Evolutionary conservation across 2,797 vertebrate species (phyloP), one percentile per base, ranked within the genome.

Genomic region (Cynodonichthys magdalenae): DNA sequence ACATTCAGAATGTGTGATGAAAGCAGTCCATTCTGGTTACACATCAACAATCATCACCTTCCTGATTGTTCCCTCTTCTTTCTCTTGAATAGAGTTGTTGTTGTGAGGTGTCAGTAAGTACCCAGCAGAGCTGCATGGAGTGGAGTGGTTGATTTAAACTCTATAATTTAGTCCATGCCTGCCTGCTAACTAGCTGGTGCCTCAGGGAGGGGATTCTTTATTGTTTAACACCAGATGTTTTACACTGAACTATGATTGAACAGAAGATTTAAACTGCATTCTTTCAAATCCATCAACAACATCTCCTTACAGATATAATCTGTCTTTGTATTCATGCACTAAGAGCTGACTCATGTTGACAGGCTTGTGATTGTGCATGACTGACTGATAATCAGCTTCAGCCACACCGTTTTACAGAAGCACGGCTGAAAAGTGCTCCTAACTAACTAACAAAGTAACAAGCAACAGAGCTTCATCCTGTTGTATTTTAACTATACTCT

Each of bases 41-140:
- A 31, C 48, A 56, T 59, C 3, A 2, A 59, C 36, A 11, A 39
- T 39, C 58, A 52, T 52, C 15, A 34, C 36, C 75, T 66, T 82
- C 7, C 70, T 71, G 66, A 24, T 61, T 80, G 59, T 80, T 68
- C 53, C 75, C 53, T 84, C 36, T 87, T 58, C 82, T 85, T 83
- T 87, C 75, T 84, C 85, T 81, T 83, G 81, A 79, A 86, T 92
- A 86, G 68, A 91, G 74, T 77, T 84, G 89, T 90, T 92, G 91
- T 92, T 94, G 91, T 92, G 94, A 93, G 89, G 90, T 93, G 85
- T 93, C 93, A 90, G 93, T 93, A 91, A 94, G 94, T 92, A 93
- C 77, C 75, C 71, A 20, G 82, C 70, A 39, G 74, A 77, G 53
- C 76, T 89, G 90, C 89, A 91, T 66, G 82, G 84, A 19, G 60